Evolutionary conservation across 2,888 invertebrate genomes (phyloP), one percentile per base, ranked within the genome.

Genomic region (Cyrtodaria siliqua): DNA sequence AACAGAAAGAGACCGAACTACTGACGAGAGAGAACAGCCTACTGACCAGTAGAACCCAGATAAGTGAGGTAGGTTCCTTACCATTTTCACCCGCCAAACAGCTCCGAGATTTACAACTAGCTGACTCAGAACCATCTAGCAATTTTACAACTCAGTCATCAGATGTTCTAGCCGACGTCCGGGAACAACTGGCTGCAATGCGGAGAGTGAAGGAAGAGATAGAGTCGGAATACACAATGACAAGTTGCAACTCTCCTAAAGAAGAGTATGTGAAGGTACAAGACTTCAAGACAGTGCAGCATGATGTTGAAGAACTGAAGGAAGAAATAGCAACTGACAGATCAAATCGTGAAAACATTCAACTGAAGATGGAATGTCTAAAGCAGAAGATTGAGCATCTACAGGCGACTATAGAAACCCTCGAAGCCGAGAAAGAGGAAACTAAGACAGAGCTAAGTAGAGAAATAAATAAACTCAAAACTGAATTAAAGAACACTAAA

Each of bases 311-410:
- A 27, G 73, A 71, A 20, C 50, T 81, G 16, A 67, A 68, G 52
- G 67, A 71, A 57, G 81, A 74, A 24, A 74, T 81, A n/a, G 56
- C 38, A 42, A 74, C 63, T 14, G 81, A 81, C 20, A 70, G 72
- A 62, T 57, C 59, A 53, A 26, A 59, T 18, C 61, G 68, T 38
- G 60, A 68, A 64, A 57, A 16, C 27, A 18, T 81, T 1, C 74
- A 74, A 23, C 42, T 56, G 18, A 77, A 74, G 55, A 57, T 77
- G 27, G 77, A 81, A 69, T 64, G 59, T 49, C 50, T 76, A 29
- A 74, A 74, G 59, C 59, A 71, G 14, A 71, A 71, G 33, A 67
- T 81, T 27, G 74, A 77, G 52, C 57, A 2, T 8, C 60, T 81
- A 18, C 53, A 77, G 2, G 29, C 56, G 1, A 74, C 57, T 26